Evolutionary conservation across 1,140 invertebrate genomes (phyloP), one percentile per base, ranked within the genome.

Genomic region (Heliconius hermathena): DNA sequence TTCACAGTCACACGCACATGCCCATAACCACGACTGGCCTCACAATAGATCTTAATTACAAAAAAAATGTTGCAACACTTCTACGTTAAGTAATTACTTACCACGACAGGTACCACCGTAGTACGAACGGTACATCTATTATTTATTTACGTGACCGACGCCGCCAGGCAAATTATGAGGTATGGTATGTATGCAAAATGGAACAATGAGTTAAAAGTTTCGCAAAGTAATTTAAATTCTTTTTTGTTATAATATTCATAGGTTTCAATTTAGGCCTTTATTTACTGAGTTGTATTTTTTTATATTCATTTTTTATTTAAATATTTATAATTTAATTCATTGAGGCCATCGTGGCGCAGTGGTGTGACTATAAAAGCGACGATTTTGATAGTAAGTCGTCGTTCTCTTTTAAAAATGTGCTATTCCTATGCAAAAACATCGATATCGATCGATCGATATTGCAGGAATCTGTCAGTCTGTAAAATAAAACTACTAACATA

Each of bases 141-240:
- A 66, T 26, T 66, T 29, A 66, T 29, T 66, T 16, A 66, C 60
- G 26, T 29, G 60, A 66, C 60, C 26, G 60, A 29, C 60, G 60
- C 60, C n/a, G 57, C 22, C n/a, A 66, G 60, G 26, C 60, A 66
- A 66, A 66, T 66, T 66, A 29, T 66, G 60, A 66, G 26, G 26
- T 66, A 26, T 29, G 13, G 22, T 66, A 26, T 29, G 3, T 16
- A 26, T 29, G 22, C 11, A 66, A 66, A 66, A 11, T 0, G 60
- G 22, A 66, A 66, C 22, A 66, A 13, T 26, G 4, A 11, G 9
- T 13, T 5, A 66, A 16, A 66, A 66, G 22, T 66, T 66, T 66
- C 16, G 1, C 13, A 11, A 3, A n/a, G 9, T 11, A 60, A 13
- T 60, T 60, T 60, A 22, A 57, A 57, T 20, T 57, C 41, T 49